Conservation (phyloP, 2,113 vertebrate genomes). For the Empidonax traillii region DNA sequence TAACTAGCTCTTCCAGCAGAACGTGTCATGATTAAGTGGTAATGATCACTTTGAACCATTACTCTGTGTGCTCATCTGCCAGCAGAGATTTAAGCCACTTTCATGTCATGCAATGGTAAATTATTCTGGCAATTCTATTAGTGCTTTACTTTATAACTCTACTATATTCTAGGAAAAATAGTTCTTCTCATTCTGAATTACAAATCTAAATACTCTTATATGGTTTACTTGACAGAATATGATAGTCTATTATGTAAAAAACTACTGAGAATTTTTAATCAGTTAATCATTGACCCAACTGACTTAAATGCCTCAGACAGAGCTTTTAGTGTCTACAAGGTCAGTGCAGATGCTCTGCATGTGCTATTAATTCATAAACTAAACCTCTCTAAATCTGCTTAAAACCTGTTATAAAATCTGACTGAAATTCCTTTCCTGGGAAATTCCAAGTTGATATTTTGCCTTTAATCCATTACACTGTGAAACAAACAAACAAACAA, state of each 20-base stretch:
- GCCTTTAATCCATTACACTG: not conserved
- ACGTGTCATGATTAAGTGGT: slow-evolving; percentile 1
- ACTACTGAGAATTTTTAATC: slow-evolving; percentile 3
- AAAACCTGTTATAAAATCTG: not conserved
- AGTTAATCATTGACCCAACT: slow-evolving; percentile 4
- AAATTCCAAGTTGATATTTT: not conserved
- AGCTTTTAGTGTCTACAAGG: not conserved
- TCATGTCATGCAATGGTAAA: not conserved
- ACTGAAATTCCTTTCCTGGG: not conserved
- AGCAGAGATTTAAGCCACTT: slow-evolving; percentile 47
- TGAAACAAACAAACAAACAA: too few species aligned
- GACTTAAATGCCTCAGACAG: not conserved
- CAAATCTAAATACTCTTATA: not conserved
- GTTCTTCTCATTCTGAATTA: slow-evolving; percentile 2
- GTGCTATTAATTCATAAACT: not conserved
- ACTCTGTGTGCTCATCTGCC: slow-evolving; percentile 4
- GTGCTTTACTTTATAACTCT: not conserved
- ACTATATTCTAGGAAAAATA: not conserved
- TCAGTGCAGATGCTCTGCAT: not conserved
- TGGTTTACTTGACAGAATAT: not conserved
- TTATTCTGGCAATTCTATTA: slow-evolving; percentile 15
- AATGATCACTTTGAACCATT: slow-evolving; percentile 37
- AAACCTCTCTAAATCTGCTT: not conserved
- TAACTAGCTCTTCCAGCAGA: slow-evolving; percentile 1
- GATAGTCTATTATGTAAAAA: not conserved